Evolutionary conservation across 2,888 invertebrate species (phyloP), one percentile per base, ranked within the genome.

Genomic region (Auanema sp.): DNA sequence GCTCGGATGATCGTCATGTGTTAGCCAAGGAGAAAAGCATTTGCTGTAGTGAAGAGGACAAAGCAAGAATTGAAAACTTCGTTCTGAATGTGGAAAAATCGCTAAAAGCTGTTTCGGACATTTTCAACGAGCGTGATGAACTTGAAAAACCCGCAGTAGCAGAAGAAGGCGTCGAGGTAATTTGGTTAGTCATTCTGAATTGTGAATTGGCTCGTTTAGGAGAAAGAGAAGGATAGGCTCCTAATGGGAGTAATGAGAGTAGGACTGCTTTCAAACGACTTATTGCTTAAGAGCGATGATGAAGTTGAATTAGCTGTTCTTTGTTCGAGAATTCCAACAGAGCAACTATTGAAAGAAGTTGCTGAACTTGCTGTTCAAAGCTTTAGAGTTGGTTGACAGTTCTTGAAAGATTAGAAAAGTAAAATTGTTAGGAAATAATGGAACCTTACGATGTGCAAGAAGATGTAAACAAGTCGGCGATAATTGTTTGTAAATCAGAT

Each of bases 1-100:
- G 92, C n/a, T 90, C 90, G 18, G 96, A 97, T 86, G 97, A 97
- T 86, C 90, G 93, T 5, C 95, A 96, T 87, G 92, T 96, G 64
- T 89, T 33, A 33, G 33, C 33, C 33, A 33, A 33, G 33, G 33
- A 33, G 33, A 33, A 33, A 33, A 5, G 3, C 4, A 33, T 33
- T 5, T 33, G 33, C 33, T 33, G 33, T 8, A 33, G 33, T 80
- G 94, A 94, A 85, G 90, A 89, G 77, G 92, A 95, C 87, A 77
- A 86, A 60, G 83, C 85, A 60, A 84, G 85, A 61, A 92, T 96
- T 64, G 95, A 96, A 85, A 90, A 91, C 79, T 91, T 92, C 74
- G 94, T 96, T 14, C 91, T 91, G 3, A 91, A 92, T 84, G 92
- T 93, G 18, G 97, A 98, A 86, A 90, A 91, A 70, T 92, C 94